Conservation (phyloP, 2,888 invertebrate genomes). For the Amblyteles armatorius region DNA sequence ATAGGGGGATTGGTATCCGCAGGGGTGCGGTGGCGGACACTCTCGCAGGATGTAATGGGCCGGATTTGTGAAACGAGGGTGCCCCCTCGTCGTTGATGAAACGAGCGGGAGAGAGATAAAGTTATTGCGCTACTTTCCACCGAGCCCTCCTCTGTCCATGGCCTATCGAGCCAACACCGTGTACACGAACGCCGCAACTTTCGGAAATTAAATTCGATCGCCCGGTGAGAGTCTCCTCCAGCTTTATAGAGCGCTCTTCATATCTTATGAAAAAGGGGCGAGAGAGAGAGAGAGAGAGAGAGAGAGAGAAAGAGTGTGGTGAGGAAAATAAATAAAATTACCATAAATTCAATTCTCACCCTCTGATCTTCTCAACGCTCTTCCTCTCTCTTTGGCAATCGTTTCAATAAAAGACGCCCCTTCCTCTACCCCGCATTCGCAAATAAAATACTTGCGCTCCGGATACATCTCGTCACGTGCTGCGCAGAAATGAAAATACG, state of each 20-base stretch:
- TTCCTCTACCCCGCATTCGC: background rate
- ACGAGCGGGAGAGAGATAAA: slow-evolving; percentile 30
- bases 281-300: no score
- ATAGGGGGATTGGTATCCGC: slow-evolving; percentile 15
- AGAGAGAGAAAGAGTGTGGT: background rate
- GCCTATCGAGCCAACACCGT: slow-evolving; percentile 19
- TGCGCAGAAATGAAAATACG: background rate
- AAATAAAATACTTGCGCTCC: background rate
- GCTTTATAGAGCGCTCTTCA: background rate
- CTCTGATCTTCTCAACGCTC: slow-evolving; percentile 18
- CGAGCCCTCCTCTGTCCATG: slow-evolving; percentile 1
- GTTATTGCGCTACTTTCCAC: slow-evolving; percentile 1
- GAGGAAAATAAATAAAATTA: slow-evolving; percentile 56
- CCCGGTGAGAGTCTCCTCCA: slow-evolving; percentile 55
- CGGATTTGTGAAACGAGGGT: slow-evolving; percentile 72
- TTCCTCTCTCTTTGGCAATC: slow-evolving; percentile 25
- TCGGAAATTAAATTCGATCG: slow-evolving; percentile 73
- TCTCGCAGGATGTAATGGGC: slow-evolving; percentile 74
- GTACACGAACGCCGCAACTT: slow-evolving; percentile 71
- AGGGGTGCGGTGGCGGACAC: slow-evolving; percentile 71
- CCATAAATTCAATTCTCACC: slow-evolving; percentile 60
- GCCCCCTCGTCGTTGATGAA: slow-evolving; percentile 40
- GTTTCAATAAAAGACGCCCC: slow-evolving; percentile 37
- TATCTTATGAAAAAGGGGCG: slow-evolving; percentile 1
- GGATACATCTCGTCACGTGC: slow-evolving; percentile 26